Conservation (phyloP, 1,140 invertebrate genomes). For the Drosophila erecta region DNA sequence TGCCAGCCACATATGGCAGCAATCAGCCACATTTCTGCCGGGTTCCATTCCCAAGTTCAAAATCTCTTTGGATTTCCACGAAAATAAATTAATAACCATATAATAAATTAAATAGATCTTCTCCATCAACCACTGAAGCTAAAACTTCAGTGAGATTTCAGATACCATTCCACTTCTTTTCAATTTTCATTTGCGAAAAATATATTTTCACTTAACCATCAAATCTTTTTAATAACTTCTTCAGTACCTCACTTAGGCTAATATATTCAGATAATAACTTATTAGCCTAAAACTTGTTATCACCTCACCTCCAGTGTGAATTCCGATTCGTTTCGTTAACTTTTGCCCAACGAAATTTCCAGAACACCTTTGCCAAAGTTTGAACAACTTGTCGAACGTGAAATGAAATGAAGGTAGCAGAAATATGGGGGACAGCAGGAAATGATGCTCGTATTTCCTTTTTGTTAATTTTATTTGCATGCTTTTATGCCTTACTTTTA, state of each 20-base stretch:
- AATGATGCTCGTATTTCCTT: conserved; percentile 35
- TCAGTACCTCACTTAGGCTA: neutral
- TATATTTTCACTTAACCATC: neutral
- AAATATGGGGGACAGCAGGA: conserved; percentile 10
- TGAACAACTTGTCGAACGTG: conserved; percentile 24
- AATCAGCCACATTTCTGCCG: conserved; percentile 3
- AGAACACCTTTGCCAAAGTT: conserved; percentile 44
- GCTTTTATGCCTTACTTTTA: conserved; percentile 71
- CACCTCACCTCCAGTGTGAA: neutral
- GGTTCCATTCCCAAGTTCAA: neutral
- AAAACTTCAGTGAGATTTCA: too few species aligned
- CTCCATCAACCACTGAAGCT: too few species aligned
- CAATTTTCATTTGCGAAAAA: neutral
- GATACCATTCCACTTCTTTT: neutral
- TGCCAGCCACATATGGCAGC: conserved; percentile 1
- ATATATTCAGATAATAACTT: neutral
- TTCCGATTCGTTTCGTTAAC: conserved; percentile 21
- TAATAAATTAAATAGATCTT: too few species aligned
- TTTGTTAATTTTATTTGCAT: conserved; percentile 80
- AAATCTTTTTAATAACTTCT: neutral
- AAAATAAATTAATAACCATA: too few species aligned
- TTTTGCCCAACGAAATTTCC: conserved; percentile 30
- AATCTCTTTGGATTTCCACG: too few species aligned
- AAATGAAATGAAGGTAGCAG: conserved; percentile 10
- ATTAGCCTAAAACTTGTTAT: conserved; percentile 5